Evolutionary conservation across 2,888 invertebrate genomes (phyloP).

Genomic region (Apodemia duryi): DNA sequence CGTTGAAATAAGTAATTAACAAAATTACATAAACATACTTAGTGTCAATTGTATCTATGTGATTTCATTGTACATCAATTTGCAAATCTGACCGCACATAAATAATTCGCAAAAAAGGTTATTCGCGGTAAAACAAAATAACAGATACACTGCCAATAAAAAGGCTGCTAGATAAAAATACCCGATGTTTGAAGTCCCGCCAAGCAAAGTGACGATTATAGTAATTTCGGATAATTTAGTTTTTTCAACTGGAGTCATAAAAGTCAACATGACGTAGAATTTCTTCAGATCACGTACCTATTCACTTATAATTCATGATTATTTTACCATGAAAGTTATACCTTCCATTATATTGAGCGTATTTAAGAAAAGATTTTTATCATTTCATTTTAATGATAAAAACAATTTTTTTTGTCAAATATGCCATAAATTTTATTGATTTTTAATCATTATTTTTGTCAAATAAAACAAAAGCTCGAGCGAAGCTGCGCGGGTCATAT

Average conservation of each 20-base stretch:
- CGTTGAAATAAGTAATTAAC: too few relatives aligned
- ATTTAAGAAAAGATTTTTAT: too few relatives aligned
- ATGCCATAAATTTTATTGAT: too few relatives aligned
- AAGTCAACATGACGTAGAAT: neutral
- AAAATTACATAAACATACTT: neutral
- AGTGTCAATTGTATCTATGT: neutral
- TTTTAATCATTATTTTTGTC: too few relatives aligned
- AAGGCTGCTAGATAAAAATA: slow-evolving; percentile 50
- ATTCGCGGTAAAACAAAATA: slow-evolving; percentile 35
- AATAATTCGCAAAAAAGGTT: slow-evolving; percentile 26
- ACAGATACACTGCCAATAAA: slow-evolving; percentile 37
- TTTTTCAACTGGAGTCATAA: neutral
- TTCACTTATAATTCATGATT: too few relatives aligned
- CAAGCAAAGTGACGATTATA: slow-evolving; percentile 49
- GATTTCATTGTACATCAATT: neutral
- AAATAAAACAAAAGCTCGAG: too few relatives aligned
- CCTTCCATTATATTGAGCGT: too few relatives aligned
- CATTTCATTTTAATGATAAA: too few relatives aligned
- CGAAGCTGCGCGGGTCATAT: too few relatives aligned
- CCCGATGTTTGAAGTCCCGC: slow-evolving; percentile 60
- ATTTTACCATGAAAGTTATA: too few relatives aligned
- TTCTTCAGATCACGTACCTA: too few relatives aligned
- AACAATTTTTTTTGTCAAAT: too few relatives aligned
- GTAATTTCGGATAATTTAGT: slow-evolving; percentile 37
- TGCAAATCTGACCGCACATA: slow-evolving; percentile 4